A percentile compares a stretch with the other conserved stretches of the same genome.
Conservation (phyloP, 2,888 invertebrate species). For the Hydrotaea diabolus region DNA sequence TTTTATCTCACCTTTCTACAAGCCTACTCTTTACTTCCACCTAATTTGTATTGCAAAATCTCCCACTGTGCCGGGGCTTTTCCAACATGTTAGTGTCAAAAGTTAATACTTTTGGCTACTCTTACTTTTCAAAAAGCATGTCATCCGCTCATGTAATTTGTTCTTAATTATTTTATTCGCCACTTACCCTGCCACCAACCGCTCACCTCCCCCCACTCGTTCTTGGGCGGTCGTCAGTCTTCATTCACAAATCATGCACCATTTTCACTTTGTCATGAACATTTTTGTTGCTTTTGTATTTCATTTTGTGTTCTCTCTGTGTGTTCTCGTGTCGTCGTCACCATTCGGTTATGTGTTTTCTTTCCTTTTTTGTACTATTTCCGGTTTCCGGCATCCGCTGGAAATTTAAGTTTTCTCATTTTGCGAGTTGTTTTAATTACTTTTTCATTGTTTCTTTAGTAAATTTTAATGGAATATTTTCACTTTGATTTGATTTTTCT, state of each 20-base stretch:
- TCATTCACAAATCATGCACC: conserved; percentile 35
- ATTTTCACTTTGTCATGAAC: not conserved
- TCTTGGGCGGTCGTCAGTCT: not conserved
- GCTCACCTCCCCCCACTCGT: not conserved
- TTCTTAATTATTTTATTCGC: conserved; percentile 3
- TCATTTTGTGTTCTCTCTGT: conserved; percentile 54
- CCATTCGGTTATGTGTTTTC: not conserved
- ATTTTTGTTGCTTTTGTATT: conserved; percentile 33
- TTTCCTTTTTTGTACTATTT: conserved; percentile 5
- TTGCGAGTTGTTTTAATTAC: conserved; percentile 14
- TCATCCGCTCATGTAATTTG: not conserved
- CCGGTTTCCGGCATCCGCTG: not conserved
- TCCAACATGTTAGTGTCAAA: not conserved
- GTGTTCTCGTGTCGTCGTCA: conserved; percentile 32
- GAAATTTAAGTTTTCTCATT: not conserved
- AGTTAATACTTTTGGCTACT: not conserved
- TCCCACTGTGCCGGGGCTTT: too few species aligned
- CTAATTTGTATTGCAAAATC: too few species aligned
- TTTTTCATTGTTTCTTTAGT: conserved; percentile 16
- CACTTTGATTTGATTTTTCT: too few species aligned
- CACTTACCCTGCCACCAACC: not conserved
- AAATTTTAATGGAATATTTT: not conserved
- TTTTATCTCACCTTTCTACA: too few species aligned
- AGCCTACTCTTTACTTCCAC: too few species aligned
- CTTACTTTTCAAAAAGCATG: too few species aligned